Base-by-base conservation (phyloP, 2,113 vertebrate species). In the Seriola quinqueradiata region DNA sequence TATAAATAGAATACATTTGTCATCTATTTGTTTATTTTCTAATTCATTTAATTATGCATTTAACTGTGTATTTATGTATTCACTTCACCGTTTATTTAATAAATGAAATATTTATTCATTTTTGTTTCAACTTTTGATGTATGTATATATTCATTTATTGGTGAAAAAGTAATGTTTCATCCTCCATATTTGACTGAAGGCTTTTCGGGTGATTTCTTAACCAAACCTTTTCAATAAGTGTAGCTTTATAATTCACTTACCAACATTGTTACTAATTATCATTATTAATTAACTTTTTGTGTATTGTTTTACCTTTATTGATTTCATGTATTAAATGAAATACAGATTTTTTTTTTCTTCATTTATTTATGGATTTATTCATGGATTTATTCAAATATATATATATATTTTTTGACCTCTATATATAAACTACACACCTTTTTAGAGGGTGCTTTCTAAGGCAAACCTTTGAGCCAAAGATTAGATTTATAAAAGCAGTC, bases 401-500 rank as follows among this genome's bases (percentile, higher is more conserved):
- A 3, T 58, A 3, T 3, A 17, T 50, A 28, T 28, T 2, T 61
- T 69, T 73, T n/a, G 6, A 52, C 5, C 19, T 50, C 8, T 19
- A 7, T 6, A 17, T 9, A 0, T 34, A 58, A 58, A 25, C 34
- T 34, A 28, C 19, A 42, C 34, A 16, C 25, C n/a, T 11, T 11
- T 42, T 67, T 46, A 55, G 6, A 68, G 23, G 48, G n/a, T 9
- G 2, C 21, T 57, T 60, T 74, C 52, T 25, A 23, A 81, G 74
- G 44, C 23, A 74, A 70, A 70, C 19, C 12, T 58, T 58, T 19
- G 13, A 79, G 52, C n/a, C 57, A 60, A 48, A 60, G 23, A 72
- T 60, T 11, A 40, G 1, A 64, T 21, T n/a, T 1, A 25, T 23
- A 63, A 76, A 79, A 69, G 46, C 40, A 3, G 6, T 36, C 14